Percentiles rank a stretch among this genome's conserved stretches.
phyloP scores from a whole-genome alignment of 2,113 vertebrate species.

The Vidua macroura region DNA sequence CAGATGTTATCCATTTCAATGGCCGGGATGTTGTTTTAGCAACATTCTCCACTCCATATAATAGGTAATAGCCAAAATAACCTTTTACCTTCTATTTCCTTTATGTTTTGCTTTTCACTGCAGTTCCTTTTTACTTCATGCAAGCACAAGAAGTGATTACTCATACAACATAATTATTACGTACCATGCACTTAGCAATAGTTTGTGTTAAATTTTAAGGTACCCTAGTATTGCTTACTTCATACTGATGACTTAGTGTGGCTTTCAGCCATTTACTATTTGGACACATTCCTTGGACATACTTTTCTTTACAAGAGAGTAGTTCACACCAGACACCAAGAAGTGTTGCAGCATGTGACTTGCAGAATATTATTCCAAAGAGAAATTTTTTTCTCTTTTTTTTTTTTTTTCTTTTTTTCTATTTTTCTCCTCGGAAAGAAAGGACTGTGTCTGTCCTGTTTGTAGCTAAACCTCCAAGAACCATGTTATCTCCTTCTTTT shows the following conservation, averaged over 20 bases:
- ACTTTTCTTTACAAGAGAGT: background rate
- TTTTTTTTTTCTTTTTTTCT: background rate
- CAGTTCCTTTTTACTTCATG: background rate
- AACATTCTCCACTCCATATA: constrained; percentile 97
- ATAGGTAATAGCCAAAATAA: constrained; percentile 81
- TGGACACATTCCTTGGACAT: background rate
- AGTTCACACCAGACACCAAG: background rate
- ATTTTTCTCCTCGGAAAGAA: background rate
- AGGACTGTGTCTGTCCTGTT: background rate
- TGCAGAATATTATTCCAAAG: background rate
- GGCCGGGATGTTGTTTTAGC: constrained; percentile 93
- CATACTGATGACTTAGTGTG: background rate
- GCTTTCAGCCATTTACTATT: background rate
- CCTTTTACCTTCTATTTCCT: background rate
- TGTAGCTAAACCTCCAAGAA: background rate
- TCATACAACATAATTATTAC: background rate
- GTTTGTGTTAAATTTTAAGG: background rate
- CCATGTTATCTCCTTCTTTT: background rate
- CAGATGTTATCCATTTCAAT: constrained; percentile 89
- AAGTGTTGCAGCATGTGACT: background rate
- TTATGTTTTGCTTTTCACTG: background rate
- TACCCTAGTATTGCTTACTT: background rate
- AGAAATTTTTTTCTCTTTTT: background rate
- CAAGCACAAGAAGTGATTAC: background rate
- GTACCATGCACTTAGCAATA: rapidly evolving